Conservation (phyloP, 2,888 invertebrate genomes). For the Acanthoscelides obtectus region DNA sequence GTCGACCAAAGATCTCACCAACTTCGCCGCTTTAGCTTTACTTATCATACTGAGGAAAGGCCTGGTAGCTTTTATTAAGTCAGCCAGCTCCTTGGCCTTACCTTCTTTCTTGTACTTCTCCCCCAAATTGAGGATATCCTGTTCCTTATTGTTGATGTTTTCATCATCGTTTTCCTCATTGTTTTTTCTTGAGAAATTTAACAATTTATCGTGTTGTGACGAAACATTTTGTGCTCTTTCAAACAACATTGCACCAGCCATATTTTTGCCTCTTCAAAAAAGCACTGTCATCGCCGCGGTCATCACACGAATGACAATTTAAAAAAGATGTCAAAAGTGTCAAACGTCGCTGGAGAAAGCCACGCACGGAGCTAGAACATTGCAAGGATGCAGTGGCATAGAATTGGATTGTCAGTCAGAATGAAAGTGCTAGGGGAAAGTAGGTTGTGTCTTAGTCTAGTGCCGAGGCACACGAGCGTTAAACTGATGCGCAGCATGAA, state of each 20-base stretch:
- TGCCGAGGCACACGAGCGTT: background rate
- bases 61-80: conserved; percentile 90
- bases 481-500: background rate
- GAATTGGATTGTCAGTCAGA: too few relatives aligned
- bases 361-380: too few relatives aligned
- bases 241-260: conserved; percentile 89
- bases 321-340: background rate
- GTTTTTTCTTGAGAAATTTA: conserved; percentile 74
- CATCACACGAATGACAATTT: conserved; percentile 3
- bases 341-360: background rate
- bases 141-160: conserved; percentile 86
- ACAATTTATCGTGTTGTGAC: conserved; percentile 70
- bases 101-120: conserved; percentile 89
- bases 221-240: conserved; percentile 77
- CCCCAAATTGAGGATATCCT: conserved; percentile 88
- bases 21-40: conserved; percentile 98
- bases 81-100: conserved; percentile 87
- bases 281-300: conserved; percentile 44
- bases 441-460: too few relatives aligned
- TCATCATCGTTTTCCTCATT: conserved; percentile 83
- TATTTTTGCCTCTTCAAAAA: conserved; percentile 50
- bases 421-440: too few relatives aligned
- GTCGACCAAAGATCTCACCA: conserved; percentile 95
- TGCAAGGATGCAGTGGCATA: too few relatives aligned
- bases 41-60: conserved; percentile 94